These are phyloP conservation scores for Temnothorax unifasciatus DNA, from an alignment of 2,888 invertebrate species.

Conservation along the genomic window DNA sequence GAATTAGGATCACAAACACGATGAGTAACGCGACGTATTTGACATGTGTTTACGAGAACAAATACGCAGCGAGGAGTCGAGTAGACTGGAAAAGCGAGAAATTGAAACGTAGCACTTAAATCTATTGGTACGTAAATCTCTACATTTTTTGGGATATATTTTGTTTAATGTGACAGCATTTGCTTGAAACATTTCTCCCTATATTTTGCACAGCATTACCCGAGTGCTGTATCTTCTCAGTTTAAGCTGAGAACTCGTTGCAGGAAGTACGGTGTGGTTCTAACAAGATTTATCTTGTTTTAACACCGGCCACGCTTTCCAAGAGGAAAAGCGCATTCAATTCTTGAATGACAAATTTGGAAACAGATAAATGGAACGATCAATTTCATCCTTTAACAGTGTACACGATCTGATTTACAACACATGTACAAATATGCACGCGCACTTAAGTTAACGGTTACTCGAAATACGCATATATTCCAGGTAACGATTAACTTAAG, in stretches of 20 bases:
- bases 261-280: background rate
- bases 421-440: background rate
- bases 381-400: too few relatives aligned
- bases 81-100: background rate
- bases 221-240: background rate
- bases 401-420: background rate
- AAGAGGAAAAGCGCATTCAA: background rate
- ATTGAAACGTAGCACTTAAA: background rate
- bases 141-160: background rate
- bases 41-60: background rate
- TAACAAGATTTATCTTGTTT: background rate
- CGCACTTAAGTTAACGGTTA: background rate
- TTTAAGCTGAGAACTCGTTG: background rate
- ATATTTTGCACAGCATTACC: background rate
- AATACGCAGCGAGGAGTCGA: background rate
- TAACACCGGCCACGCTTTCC: background rate
- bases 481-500: background rate
- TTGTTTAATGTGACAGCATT: background rate
- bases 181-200: background rate
- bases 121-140: background rate
- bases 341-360: background rate
- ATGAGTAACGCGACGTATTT: constrained; percentile 9
- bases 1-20: constrained; percentile 23
- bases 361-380: background rate
- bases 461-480: background rate